Evolutionary conservation across 1,140 invertebrate genomes (phyloP).

Genomic region (Gonioctena quinquepunctata): DNA sequence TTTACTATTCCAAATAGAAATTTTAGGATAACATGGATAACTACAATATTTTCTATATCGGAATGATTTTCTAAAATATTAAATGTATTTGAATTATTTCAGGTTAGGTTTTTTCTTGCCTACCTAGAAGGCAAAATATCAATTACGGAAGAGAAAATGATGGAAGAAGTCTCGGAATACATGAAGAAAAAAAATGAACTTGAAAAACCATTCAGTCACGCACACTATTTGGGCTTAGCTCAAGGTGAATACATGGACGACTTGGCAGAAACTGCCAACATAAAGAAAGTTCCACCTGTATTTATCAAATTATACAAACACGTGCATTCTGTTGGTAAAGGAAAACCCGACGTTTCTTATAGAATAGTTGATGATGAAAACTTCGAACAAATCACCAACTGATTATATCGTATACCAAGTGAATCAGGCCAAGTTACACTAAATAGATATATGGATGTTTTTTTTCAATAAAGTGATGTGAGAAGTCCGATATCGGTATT

Average conservation of each 20-base stretch:
- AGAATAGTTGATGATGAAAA: slow-evolving; percentile 26
- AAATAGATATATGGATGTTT: no score
- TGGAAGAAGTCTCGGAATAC: slow-evolving; percentile 55
- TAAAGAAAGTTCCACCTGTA: slow-evolving; percentile 28
- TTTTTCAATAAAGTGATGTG: no score
- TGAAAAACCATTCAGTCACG: slow-evolving; percentile 18
- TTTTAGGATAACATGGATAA: no score
- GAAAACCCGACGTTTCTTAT: slow-evolving; percentile 1
- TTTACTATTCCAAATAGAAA: background rate
- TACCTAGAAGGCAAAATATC: slow-evolving; percentile 41
- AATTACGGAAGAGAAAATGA: slow-evolving; percentile 60
- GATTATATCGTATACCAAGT: no score
- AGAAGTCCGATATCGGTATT: no score
- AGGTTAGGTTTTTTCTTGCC: slow-evolving; percentile 33
- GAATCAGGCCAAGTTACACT: no score
- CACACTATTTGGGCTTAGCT: slow-evolving; percentile 34
- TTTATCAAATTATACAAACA: slow-evolving; percentile 25
- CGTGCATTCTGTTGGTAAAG: background rate
- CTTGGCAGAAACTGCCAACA: slow-evolving; percentile 34
- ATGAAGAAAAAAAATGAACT: slow-evolving; percentile 23
- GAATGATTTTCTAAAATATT: no score
- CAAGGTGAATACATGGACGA: slow-evolving; percentile 39
- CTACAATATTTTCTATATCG: no score
- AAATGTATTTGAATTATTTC: background rate
- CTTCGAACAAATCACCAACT: background rate